Evolutionary conservation across 2,888 invertebrate genomes (phyloP), one percentile per base, ranked within the genome.

Genomic region (Zygogramma bicolorata): DNA sequence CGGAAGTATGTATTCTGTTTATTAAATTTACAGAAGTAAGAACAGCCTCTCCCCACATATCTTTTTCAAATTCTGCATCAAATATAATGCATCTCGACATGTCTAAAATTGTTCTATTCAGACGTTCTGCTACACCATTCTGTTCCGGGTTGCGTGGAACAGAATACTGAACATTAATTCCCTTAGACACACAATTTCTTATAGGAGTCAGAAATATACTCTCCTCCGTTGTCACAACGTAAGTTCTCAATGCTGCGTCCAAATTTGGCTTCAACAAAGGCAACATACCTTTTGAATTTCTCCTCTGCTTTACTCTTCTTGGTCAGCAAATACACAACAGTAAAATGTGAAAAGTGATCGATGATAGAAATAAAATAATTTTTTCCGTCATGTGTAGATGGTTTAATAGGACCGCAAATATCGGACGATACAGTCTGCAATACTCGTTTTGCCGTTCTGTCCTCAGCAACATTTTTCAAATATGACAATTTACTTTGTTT

Each of bases 401-500:
- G 42, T 6, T 65, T 61, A 34, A 70, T 70, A 2, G 65, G 70
- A 58, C 70, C 70, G 15, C 58, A 57, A 0, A 70, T 7, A 69
- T 76, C 75, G 18, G 58, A 22, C 57, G 74, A 76, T n/a, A 79
- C 46, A 0, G 73, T 59, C 27, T 77, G 74, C 10, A 79, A 40
- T 13, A 74, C 18, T 38, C 38, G 10, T 38, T 10, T 38, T 38
- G 38, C 38, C n/a, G 10, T 38, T 38, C 38, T 38, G 0, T 18
- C 49, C 22, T 53, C 25, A 62, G 77, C 60, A 13, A 63, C 13
- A n/a, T n/a, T n/a, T n/a, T 25, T 25, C 18, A 63, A 38, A 67
- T 83, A 84, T 13, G 82, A 81, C 57, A 81, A 75, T 34, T 82
- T 72, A 1, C 66, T 15, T 59, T 83, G 80, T 61, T 82, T 83